Percentiles rank a stretch among this genome's conserved stretches.
Conservation (phyloP, 53 echinoderm and acorn worm genomes). For the Arbacia lixula region DNA sequence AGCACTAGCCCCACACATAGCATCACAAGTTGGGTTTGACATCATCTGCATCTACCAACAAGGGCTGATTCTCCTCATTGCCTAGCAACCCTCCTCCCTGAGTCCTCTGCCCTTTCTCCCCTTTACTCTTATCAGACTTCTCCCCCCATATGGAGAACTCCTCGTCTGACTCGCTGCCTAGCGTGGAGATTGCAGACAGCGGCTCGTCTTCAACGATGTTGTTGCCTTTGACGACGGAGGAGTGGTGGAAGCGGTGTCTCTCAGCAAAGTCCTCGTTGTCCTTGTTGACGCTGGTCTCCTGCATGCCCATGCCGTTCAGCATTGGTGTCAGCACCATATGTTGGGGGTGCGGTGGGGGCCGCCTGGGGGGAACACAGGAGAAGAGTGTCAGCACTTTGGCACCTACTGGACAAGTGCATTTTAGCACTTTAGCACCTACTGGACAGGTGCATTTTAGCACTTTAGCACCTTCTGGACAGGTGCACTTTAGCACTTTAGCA, state of each 20-base stretch:
- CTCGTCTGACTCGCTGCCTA: conserved; percentile 17
- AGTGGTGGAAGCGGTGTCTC: conserved; percentile 86
- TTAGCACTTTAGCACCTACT: too few relatives aligned
- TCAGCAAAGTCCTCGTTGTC: conserved; percentile 85
- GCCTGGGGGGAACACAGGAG: not conserved
- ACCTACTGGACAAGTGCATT: too few relatives aligned
- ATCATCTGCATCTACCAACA: conserved; percentile 5
- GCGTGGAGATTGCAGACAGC: not conserved
- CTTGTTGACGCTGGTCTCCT: conserved; percentile 72
- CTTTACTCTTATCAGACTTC: not conserved
- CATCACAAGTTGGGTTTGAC: conserved; percentile 26
- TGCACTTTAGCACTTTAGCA: too few relatives aligned
- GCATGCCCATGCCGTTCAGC: conserved; percentile 71
- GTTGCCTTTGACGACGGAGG: conserved; percentile 74
- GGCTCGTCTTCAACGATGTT: conserved; percentile 55
- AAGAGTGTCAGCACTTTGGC: not conserved
- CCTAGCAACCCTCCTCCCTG: not conserved
- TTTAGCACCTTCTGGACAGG: too few relatives aligned
- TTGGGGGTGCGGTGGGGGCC: conserved; percentile 63
- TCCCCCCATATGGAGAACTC: not conserved
- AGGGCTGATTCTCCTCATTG: conserved; percentile 32
- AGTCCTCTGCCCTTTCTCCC: too few relatives aligned
- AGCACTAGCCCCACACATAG: too few relatives aligned
- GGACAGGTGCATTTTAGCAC: too few relatives aligned
- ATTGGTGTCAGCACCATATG: conserved; percentile 85